phyloP scores from a whole-genome alignment of 1,140 invertebrate genomes.

The Caenorhabditis brenneri region DNA sequence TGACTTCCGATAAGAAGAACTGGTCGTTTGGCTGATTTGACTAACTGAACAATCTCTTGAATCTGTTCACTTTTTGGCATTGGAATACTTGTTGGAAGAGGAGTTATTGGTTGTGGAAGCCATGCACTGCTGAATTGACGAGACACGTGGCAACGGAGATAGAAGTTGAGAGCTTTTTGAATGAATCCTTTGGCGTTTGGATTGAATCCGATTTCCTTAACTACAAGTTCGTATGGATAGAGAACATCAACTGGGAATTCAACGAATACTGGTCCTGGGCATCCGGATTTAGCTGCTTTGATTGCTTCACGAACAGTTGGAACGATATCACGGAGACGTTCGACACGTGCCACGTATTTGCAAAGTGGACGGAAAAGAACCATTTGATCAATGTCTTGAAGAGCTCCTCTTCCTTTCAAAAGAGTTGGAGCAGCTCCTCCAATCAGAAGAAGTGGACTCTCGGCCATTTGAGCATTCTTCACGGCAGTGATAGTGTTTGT shows the following conservation, averaged over 20 bases:
- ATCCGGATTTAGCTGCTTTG: constrained; percentile 75
- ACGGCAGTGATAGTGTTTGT: constrained; percentile 79
- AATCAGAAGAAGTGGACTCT: constrained; percentile 77
- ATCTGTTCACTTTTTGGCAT: constrained; percentile 60
- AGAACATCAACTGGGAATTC: constrained; percentile 78
- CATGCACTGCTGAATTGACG: constrained; percentile 77
- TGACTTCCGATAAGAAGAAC: constrained; percentile 77
- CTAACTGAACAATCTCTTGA: constrained; percentile 21
- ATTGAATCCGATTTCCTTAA: constrained; percentile 75
- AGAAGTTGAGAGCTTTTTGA: constrained; percentile 72
- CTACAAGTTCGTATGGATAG: constrained; percentile 76
- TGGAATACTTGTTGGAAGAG: constrained; percentile 73
- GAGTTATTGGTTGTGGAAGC: constrained; percentile 73
- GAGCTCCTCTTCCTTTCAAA: constrained; percentile 75
- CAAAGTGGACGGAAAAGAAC: constrained; percentile 77
- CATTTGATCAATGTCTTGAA: constrained; percentile 79
- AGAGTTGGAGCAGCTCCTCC: constrained; percentile 72
- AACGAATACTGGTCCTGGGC: constrained; percentile 78
- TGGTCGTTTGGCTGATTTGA: constrained; percentile 74
- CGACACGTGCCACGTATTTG: constrained; percentile 74
- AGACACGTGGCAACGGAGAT: constrained; percentile 75
- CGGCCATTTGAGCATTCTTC: constrained; percentile 80
- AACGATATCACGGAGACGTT: constrained; percentile 75
- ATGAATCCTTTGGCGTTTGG: constrained; percentile 71
- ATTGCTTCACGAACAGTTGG: constrained; percentile 75